Conservation (phyloP, 2,113 vertebrate species). For the Ammodytes dubius region DNA sequence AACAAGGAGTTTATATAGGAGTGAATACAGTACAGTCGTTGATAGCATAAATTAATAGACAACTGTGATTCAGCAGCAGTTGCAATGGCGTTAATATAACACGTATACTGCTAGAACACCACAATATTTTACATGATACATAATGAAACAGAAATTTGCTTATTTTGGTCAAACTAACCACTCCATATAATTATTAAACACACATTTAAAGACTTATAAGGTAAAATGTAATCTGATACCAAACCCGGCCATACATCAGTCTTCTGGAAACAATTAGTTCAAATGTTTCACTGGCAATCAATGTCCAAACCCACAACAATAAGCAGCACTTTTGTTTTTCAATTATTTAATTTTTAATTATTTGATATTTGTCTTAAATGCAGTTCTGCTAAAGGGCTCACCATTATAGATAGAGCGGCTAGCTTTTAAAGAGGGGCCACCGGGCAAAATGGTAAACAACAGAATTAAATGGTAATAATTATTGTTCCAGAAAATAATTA, state of each 20-base stretch:
- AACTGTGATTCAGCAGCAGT: background rate
- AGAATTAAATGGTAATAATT: slow-evolving; percentile 83
- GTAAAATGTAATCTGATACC: slow-evolving; percentile 15
- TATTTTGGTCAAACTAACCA: background rate
- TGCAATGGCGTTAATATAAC: background rate
- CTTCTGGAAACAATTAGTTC: background rate
- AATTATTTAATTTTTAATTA: slow-evolving; percentile 81
- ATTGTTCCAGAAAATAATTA: slow-evolving; percentile 84
- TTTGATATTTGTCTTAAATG: slow-evolving; percentile 79
- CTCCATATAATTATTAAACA: background rate
- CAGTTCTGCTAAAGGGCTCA: slow-evolving; percentile 71
- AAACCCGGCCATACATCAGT: background rate
- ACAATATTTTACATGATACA: no score
- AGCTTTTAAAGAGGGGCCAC: slow-evolving; percentile 75
- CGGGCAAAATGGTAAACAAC: slow-evolving; percentile 78
- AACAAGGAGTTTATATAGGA: no score
- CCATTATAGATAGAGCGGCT: slow-evolving; percentile 72
- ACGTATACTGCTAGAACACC: no score
- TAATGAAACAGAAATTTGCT: background rate
- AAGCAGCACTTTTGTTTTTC: slow-evolving; percentile 64
- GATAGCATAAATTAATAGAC: background rate
- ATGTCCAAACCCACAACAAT: slow-evolving; percentile 44
- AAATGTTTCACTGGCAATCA: slow-evolving; percentile 56
- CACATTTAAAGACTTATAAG: background rate
- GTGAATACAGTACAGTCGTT: no score